These are phyloP conservation scores for Hololepta plana DNA, from an alignment of 2,888 invertebrate species.

Conservation along the genomic window DNA sequence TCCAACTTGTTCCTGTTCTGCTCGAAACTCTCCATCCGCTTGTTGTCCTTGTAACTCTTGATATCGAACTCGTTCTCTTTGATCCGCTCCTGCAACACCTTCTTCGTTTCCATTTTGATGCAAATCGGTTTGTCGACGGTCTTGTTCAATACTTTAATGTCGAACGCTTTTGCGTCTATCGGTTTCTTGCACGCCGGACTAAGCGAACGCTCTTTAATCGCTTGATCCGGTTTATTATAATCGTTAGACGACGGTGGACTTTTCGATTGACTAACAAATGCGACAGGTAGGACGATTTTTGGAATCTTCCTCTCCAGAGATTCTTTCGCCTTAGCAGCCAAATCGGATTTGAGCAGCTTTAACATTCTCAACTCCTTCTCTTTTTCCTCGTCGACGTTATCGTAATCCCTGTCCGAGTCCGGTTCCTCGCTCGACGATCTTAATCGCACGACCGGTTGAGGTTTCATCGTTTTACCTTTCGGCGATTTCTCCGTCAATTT, in stretches of 20 bases:
- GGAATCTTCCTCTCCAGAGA: conserved; percentile 38
- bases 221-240: no score
- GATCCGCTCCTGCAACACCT: conserved; percentile 12
- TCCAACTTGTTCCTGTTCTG: conserved; percentile 14
- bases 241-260: conserved; percentile 2
- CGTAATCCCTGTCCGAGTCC: conserved; percentile 27
- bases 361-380: conserved; percentile 50
- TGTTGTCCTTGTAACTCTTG: conserved; percentile 14
- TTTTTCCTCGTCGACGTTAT: conserved; percentile 34
- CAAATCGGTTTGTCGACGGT: conserved; percentile 10
- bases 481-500: not conserved
- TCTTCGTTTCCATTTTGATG: conserved; percentile 4
- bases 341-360: conserved; percentile 42
- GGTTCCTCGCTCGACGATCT: conserved; percentile 37
- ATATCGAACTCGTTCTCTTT: conserved; percentile 13
- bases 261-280: not conserved
- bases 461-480: conserved; percentile 1
- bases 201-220: no score
- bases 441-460: conserved; percentile 33
- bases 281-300: conserved; percentile 10
- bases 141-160: conserved; percentile 19
- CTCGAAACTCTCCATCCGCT: conserved; percentile 8
- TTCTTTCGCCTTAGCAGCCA: conserved; percentile 56
- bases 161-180: conserved; percentile 22
- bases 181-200: no score